Conservation (phyloP, 2,888 invertebrate species). For the Argyresthia albistria region DNA sequence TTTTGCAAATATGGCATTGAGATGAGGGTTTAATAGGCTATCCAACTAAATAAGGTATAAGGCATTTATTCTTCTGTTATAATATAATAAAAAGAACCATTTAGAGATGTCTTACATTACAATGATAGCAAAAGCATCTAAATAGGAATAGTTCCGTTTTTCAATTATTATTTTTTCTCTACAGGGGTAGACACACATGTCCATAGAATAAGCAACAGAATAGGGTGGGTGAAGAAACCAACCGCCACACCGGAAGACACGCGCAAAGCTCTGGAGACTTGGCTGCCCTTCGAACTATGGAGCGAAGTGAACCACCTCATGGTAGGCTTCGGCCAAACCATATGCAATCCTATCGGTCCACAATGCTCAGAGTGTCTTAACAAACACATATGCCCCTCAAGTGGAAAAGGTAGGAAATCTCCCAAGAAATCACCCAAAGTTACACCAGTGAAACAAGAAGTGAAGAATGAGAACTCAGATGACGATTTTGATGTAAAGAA, state of each 20-base stretch:
- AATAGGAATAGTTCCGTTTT: too few relatives aligned
- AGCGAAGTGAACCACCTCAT: slow-evolving; percentile 89
- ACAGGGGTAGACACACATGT: slow-evolving; percentile 97
- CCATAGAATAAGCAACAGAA: slow-evolving; percentile 92
- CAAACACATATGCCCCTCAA: slow-evolving; percentile 83
- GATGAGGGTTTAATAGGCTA: too few relatives aligned
- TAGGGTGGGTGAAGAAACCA: slow-evolving; percentile 85
- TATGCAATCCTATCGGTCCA: slow-evolving; percentile 88
- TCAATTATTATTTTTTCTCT: slow-evolving; percentile 14
- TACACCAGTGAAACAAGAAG: slow-evolving; percentile 14
- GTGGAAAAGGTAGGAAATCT: slow-evolving; percentile 44
- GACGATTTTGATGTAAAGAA: slow-evolving; percentile 19
- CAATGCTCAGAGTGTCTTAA: slow-evolving; percentile 89
- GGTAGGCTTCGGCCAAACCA: slow-evolving; percentile 98
- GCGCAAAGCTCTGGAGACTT: slow-evolving; percentile 84
- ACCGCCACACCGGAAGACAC: slow-evolving; percentile 92
- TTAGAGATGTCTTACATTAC: too few relatives aligned
- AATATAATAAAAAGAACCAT: too few relatives aligned
- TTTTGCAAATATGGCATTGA: too few relatives aligned
- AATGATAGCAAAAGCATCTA: too few relatives aligned
- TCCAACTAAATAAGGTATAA: too few relatives aligned
- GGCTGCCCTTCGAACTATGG: slow-evolving; percentile 92
- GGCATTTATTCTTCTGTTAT: too few relatives aligned
- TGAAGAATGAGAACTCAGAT: slow-evolving; percentile 5
- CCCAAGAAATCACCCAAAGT: slow-evolving; percentile 37